Evolutionary conservation across 2,888 invertebrate genomes (phyloP), one percentile per base, ranked within the genome.

Genomic region (Rambutsinella grinnellia): DNA sequence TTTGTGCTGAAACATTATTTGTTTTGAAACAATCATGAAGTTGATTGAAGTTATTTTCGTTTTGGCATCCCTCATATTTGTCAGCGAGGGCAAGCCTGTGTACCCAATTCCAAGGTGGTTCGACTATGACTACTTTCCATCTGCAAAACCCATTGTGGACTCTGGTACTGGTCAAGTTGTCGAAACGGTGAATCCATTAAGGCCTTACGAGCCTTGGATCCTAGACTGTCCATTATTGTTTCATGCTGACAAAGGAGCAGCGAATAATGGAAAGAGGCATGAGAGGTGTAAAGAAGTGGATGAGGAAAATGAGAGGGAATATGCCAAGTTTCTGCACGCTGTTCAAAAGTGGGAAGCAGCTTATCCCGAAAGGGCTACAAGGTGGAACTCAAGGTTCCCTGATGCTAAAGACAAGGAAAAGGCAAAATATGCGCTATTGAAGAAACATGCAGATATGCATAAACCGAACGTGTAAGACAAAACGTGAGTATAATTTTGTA

Each of bases 261-360:
- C 63, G 1, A n/a, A n/a, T n/a, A n/a, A n/a, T n/a, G 71, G 63
- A 6, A 71, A 58, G 13, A 56, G 71, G 24, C 71, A 71, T 21
- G 54, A 53, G 19, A 47, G 71, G 44, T 71, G 71, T 26, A 36
- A 63, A 19, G 23, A 27, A 10, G 57, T 71, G 24, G 71, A 71
- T 44, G 71, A 63, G 2, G 15, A 8, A 10, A 71, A 71, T 23
- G 63, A 57, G 26, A 71, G 44, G 49, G 71, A 63, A 26, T 71
- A 71, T 24, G 63, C 63, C 13, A 71, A 63, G 26, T 71, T 57
- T 51, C 17, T 71, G 24, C 8, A 56, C 3, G 47, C 63, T 36
- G 71, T 71, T n/a, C 27, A 57, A n/a, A 56, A 65, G n/a, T 71
- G 71, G 71, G 71, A 71, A 44, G 23, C 56, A 26, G 63, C 71